These are phyloP conservation scores for Drosophila phalerata DNA, from an alignment of 2,888 invertebrate genomes.

Conservation along the genomic window DNA sequence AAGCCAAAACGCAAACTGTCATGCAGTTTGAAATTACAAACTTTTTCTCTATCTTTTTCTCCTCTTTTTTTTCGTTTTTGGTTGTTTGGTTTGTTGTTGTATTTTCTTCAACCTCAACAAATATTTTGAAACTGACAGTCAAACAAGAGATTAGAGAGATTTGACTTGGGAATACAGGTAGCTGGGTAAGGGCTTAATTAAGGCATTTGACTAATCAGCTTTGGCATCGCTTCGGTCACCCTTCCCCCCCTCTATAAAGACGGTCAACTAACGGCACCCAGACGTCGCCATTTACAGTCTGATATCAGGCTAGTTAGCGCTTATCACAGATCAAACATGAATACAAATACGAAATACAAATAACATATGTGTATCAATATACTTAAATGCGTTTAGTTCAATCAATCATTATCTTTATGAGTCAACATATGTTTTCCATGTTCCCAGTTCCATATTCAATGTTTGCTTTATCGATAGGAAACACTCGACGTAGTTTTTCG, in stretches of 20 bases:
- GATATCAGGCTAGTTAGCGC: conserved; percentile 64
- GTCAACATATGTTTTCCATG: conserved; percentile 66
- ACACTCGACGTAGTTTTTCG: conserved; percentile 50
- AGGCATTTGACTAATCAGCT: conserved; percentile 68
- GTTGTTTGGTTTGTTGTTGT: neutral
- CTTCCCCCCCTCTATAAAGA: neutral
- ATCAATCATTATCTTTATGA: conserved; percentile 79
- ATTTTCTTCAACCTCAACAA: conserved; percentile 21
- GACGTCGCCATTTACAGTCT: conserved; percentile 48
- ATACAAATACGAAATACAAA: conserved; percentile 39
- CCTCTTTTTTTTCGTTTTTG: neutral
- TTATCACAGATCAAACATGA: conserved; percentile 69
- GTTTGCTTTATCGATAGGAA: conserved; percentile 34
- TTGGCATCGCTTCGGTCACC: conserved; percentile 53
- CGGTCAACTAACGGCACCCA: conserved; percentile 30
- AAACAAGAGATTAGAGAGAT: conserved; percentile 35
- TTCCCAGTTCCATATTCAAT: conserved; percentile 15
- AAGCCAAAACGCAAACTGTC: conserved; percentile 76
- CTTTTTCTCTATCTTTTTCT: conserved; percentile 19
- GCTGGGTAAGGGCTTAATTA: conserved; percentile 64
- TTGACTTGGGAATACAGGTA: conserved; percentile 57
- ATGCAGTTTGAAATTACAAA: conserved; percentile 76
- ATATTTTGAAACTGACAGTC: conserved; percentile 39
- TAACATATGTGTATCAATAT: conserved; percentile 58
- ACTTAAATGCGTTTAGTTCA: conserved; percentile 46